Evolutionary conservation across 1,140 invertebrate species (phyloP), one percentile per base, ranked within the genome.

Genomic region (Zaprionus capensis): DNA sequence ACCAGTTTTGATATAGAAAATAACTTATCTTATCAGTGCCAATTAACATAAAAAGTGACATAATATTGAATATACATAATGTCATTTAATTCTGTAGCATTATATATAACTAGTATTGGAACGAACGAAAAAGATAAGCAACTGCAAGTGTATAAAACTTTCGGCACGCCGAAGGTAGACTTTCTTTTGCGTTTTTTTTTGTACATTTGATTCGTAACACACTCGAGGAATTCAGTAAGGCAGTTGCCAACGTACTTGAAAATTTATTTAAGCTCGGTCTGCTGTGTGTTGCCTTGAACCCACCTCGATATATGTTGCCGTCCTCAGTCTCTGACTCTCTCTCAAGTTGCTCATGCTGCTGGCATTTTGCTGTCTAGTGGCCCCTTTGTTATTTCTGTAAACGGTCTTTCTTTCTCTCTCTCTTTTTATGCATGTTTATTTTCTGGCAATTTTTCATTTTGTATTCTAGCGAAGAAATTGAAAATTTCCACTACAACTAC

Each of bases 371-470:
- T 71, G 36, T 63, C 59, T 56, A 28, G 51, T 49, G n/a, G 58
- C 20, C 53, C 26, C 38, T 26, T 67, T 67, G 65, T 67, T 58
- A 66, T 66, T 56, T 56, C 31, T 66, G 53, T 44, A 56, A 26
- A 24, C 14, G 26, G 24, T 56, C 20, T 15, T n/a, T 46, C 15
- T 46, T n/a, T 17, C 41, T 11, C 41, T 44, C 7, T 46, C 41
- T n/a, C 28, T 67, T 55, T 38, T 59, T 76, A 71, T 51, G 46
- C 46, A 76, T 76, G 68, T 71, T 65, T 65, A 76, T 76, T 71
- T 75, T 71, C 65, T 62, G 34, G 65, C 61, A 71, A 76, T 65
- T 58, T 76, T 65, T 76, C 73, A 76, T 64, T 76, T 75, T 64
- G 53, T 38, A 63, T 46, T 57, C 46, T 34, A 20, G 28, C 14